Percentiles rank a stretch among this genome's conserved stretches.
Conservation (phyloP, 2,888 invertebrate genomes). For the Barypeithes pellucidus region DNA sequence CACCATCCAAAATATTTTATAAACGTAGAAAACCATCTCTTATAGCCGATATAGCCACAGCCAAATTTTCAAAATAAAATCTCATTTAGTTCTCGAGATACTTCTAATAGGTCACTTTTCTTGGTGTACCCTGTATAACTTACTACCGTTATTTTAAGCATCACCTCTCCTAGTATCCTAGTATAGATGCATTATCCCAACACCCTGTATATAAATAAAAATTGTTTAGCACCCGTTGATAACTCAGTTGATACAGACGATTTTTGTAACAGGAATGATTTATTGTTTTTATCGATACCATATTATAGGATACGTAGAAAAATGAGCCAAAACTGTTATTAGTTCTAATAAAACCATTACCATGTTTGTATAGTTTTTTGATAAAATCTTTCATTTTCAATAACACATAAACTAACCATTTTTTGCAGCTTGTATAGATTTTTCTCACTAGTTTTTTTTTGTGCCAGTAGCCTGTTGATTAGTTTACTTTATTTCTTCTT, state of each 20-base stretch:
- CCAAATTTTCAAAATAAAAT: too few relatives aligned
- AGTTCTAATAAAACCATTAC: conserved; percentile 11
- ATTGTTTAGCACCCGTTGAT: neutral
- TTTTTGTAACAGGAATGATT: neutral
- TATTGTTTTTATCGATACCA: neutral
- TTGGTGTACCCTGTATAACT: too few relatives aligned
- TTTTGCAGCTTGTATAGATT: conserved; percentile 18
- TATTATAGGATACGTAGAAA: conserved; percentile 4
- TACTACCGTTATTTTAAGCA: too few relatives aligned
- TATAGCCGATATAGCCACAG: too few relatives aligned
- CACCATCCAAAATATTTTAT: too few relatives aligned
- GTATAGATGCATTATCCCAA: too few relatives aligned
- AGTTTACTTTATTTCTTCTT: conserved; percentile 25
- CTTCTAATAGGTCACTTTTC: too few relatives aligned
- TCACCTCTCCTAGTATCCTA: too few relatives aligned
- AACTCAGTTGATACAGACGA: neutral
- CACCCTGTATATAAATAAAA: too few relatives aligned
- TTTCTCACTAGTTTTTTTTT: conserved; percentile 22
- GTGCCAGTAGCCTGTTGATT: conserved; percentile 11
- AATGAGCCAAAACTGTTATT: neutral
- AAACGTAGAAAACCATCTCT: too few relatives aligned
- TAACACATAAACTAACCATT: neutral
- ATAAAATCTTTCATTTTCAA: neutral
- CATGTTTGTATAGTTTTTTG: neutral
- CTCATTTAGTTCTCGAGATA: too few relatives aligned